These are phyloP conservation scores for Centropyge bicolor DNA, from an alignment of 2,797 vertebrate genomes.

Conservation along the genomic window DNA sequence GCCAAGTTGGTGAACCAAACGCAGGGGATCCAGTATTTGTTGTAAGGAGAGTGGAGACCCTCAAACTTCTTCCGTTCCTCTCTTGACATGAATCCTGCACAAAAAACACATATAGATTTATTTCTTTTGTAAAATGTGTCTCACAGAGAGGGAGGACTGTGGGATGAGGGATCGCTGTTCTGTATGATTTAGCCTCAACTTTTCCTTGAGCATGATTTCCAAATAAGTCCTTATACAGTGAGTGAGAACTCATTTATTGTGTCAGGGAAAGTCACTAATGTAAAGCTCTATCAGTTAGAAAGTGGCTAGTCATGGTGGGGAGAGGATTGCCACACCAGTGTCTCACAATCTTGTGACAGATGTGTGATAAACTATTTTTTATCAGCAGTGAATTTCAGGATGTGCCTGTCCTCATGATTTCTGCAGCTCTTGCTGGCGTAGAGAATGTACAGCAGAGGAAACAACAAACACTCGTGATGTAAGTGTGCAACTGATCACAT, in stretches of 20 bases:
- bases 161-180: background rate
- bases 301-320: background rate
- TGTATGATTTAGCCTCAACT: background rate
- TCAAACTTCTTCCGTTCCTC: slow-evolving; percentile 94
- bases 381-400: slow-evolving; percentile 49
- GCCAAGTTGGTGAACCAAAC: slow-evolving; percentile 95
- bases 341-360: background rate
- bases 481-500: slow-evolving; percentile 12
- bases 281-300: background rate
- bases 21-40: slow-evolving; percentile 96
- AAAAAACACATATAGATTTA: slow-evolving; percentile 1
- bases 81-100: slow-evolving; percentile 93
- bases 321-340: background rate
- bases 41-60: slow-evolving; percentile 91
- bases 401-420: slow-evolving; percentile 57
- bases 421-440: slow-evolving; percentile 8
- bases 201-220: background rate
- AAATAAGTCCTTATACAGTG: background rate
- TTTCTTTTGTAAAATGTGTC: too few relatives aligned
- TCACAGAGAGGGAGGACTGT: background rate
- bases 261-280: background rate
- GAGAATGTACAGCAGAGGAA: slow-evolving; percentile 39
- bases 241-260: background rate
- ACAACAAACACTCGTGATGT: slow-evolving; percentile 31
- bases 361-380: slow-evolving; percentile 20